phyloP scores from a whole-genome alignment of 2,888 invertebrate species.

The Scaptomyza flava region DNA sequence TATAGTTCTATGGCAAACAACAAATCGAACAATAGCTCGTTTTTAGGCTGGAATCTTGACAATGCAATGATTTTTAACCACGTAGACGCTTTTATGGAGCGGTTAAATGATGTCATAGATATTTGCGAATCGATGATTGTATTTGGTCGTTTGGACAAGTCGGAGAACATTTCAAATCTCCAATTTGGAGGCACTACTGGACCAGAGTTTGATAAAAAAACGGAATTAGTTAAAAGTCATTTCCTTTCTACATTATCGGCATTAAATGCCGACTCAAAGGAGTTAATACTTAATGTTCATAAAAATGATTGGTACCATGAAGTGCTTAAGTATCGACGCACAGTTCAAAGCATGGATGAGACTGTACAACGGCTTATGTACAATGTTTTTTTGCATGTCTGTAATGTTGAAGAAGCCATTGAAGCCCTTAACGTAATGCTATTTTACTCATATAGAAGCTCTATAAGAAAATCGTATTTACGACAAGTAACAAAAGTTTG shows the following conservation, averaged over 20 bases:
- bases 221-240: slow-evolving; percentile 89
- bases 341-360: slow-evolving; percentile 87
- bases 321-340: slow-evolving; percentile 84
- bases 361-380: slow-evolving; percentile 93
- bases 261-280: slow-evolving; percentile 86
- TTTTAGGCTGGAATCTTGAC: slow-evolving; percentile 88
- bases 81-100: slow-evolving; percentile 92
- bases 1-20: slow-evolving; percentile 86
- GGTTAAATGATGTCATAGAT: slow-evolving; percentile 93
- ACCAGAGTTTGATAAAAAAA: slow-evolving; percentile 88
- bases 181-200: slow-evolving; percentile 91
- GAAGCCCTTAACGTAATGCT: slow-evolving; percentile 90
- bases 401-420: slow-evolving; percentile 92
- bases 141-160: slow-evolving; percentile 92
- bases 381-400: slow-evolving; percentile 90
- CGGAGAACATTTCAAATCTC: slow-evolving; percentile 88
- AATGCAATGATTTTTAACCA: slow-evolving; percentile 93
- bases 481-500: slow-evolving; percentile 89
- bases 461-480: slow-evolving; percentile 88
- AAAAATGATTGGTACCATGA: slow-evolving; percentile 88
- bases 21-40: slow-evolving; percentile 50
- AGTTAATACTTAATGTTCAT: slow-evolving; percentile 90
- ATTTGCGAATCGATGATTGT: slow-evolving; percentile 95
- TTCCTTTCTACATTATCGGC: slow-evolving; percentile 88
- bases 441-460: slow-evolving; percentile 90